A percentile compares a stretch with the other conserved stretches of the same genome.
phyloP scores from a whole-genome alignment of 2,113 vertebrate genomes.

The Callipepla squamata region DNA sequence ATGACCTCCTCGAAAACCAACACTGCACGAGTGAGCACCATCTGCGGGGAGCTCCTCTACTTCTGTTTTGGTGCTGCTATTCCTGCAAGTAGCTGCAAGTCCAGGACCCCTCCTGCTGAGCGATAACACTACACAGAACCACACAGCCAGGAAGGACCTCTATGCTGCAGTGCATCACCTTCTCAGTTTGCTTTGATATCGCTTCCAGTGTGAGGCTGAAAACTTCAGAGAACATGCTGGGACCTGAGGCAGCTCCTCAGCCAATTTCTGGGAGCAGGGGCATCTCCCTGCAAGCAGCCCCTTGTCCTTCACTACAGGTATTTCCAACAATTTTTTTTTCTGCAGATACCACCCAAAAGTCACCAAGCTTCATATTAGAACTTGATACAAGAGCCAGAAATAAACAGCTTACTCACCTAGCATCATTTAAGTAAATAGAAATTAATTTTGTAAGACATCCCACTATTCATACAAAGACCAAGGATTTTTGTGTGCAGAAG shows the following conservation, averaged over 20 bases:
- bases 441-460: background rate
- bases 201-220: background rate
- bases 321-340: background rate
- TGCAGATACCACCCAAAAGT: background rate
- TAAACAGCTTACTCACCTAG: background rate
- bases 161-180: rapidly evolving
- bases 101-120: background rate
- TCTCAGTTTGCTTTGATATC: background rate
- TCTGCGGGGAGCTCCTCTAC: background rate
- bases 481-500: background rate
- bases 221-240: too few relatives aligned
- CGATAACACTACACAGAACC: background rate
- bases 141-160: background rate
- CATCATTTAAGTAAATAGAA: background rate
- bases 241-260: background rate
- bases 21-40: background rate
- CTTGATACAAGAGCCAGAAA: background rate
- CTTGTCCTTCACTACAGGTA: background rate
- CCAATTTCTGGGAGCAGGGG: background rate
- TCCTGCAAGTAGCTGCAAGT: background rate
- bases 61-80: background rate
- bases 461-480: background rate
- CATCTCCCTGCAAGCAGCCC: background rate
- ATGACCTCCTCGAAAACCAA: background rate
- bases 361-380: background rate